A percentile compares a stretch with the other conserved stretches of the same genome.
These are phyloP conservation scores for Platerodrilus igneus DNA, from an alignment of 2,888 invertebrate genomes.

Conservation along the genomic window DNA sequence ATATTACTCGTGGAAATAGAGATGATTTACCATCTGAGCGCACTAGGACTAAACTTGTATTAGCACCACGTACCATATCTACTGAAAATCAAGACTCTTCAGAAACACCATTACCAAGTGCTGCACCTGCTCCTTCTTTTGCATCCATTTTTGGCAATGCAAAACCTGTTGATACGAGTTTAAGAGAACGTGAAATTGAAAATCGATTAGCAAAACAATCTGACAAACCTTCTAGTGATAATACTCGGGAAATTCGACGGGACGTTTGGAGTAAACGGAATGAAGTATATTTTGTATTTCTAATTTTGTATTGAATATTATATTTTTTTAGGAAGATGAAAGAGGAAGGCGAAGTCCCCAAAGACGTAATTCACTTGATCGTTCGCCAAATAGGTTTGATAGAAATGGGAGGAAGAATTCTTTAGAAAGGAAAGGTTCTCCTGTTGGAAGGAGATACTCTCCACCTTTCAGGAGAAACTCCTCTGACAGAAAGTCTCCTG, in stretches of 20 bases:
- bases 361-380: too few relatives aligned
- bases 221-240: constrained; percentile 42
- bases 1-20: constrained; percentile 32
- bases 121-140: constrained; percentile 50
- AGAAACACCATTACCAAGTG: constrained; percentile 35
- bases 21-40: constrained; percentile 41
- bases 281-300: too few relatives aligned
- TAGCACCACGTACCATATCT: constrained; percentile 78
- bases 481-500: constrained; percentile 18
- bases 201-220: constrained; percentile 69
- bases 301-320: too few relatives aligned
- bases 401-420: too few relatives aligned
- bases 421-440: constrained; percentile 14
- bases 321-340: too few relatives aligned
- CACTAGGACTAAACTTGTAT: constrained; percentile 72
- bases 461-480: constrained; percentile 9
- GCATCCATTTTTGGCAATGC: constrained; percentile 90
- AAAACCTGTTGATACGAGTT: constrained; percentile 90
- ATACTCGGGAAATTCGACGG: constrained; percentile 32
- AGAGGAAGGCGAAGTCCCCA: too few relatives aligned
- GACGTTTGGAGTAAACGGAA: constrained; percentile 22
- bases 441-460: too few relatives aligned
- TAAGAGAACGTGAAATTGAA: constrained; percentile 87
- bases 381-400: too few relatives aligned
- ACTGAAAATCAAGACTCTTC: constrained; percentile 51